phyloP scores from a whole-genome alignment of 2,113 vertebrate genomes.

The Triplophysa siluroides region DNA sequence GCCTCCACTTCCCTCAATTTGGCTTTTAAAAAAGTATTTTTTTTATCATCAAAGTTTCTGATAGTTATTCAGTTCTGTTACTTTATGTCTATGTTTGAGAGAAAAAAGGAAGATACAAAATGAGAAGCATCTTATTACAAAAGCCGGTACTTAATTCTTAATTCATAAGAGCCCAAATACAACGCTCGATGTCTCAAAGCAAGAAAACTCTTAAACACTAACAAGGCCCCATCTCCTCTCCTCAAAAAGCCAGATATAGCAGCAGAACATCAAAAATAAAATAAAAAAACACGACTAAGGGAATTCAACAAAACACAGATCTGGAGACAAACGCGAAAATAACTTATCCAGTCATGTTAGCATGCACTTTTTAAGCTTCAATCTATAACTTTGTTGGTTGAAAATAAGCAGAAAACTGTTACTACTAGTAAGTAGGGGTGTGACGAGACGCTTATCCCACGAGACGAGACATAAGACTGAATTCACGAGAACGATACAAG shows the following conservation, averaged over 20 bases:
- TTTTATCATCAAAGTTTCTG: slow-evolving; percentile 4
- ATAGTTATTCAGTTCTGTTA: slow-evolving; percentile 14
- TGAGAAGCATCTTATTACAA: slow-evolving; percentile 8
- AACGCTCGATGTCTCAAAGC: not conserved
- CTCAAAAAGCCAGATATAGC: not conserved
- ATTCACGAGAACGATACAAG: no score
- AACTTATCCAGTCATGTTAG: not conserved
- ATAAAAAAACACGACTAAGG: not conserved
- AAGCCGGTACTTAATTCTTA: slow-evolving; percentile 4
- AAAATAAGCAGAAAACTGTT: no score
- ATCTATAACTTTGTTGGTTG: no score
- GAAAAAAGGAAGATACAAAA: not conserved
- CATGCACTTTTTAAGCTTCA: not conserved
- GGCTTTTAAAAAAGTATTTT: slow-evolving; percentile 16
- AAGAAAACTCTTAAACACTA: not conserved
- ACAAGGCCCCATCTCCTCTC: slow-evolving; percentile 2
- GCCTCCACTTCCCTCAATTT: not conserved
- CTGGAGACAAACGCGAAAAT: slow-evolving; percentile 36
- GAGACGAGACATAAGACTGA: no score
- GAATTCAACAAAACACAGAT: not conserved
- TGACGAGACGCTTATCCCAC: no score
- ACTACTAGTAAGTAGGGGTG: no score
- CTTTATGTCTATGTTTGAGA: not conserved
- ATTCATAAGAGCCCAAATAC: slow-evolving; percentile 30
- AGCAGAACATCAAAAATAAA: slow-evolving; percentile 10